phyloP scores from a whole-genome alignment of 2,113 vertebrate species.

The Malurus melanocephalus region DNA sequence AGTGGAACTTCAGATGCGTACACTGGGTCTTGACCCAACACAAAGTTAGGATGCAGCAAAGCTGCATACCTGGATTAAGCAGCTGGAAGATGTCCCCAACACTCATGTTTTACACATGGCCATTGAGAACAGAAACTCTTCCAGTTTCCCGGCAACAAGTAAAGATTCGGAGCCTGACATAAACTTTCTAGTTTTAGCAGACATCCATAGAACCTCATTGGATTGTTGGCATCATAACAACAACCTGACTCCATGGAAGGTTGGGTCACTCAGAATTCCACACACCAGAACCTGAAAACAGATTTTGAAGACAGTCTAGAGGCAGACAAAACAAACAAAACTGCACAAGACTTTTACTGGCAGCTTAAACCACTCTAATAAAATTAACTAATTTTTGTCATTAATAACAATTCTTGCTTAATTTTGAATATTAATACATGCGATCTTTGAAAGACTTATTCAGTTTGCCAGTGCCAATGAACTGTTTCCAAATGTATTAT shows the following conservation, averaged over 20 bases:
- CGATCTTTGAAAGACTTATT: neutral
- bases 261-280: accelerated
- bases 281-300: neutral
- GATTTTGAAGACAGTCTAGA: neutral
- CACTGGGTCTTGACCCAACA: neutral
- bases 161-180: neutral
- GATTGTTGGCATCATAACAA: neutral
- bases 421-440: neutral
- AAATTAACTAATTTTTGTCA: neutral
- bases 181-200: neutral
- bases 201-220: neutral
- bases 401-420: neutral
- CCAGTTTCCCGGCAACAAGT: neutral
- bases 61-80: neutral
- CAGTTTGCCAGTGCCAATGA: neutral
- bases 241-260: neutral
- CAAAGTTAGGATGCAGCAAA: neutral
- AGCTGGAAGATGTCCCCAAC: neutral
- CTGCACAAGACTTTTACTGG: neutral
- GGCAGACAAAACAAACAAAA: neutral
- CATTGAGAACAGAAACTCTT: neutral
- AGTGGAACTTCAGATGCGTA: neutral
- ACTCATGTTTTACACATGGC: accelerated
- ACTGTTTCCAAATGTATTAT: neutral
- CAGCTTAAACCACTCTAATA: neutral